These are phyloP conservation scores for Tetraneura akinire DNA, from an alignment of 1,140 invertebrate species.

Conservation along the genomic window DNA sequence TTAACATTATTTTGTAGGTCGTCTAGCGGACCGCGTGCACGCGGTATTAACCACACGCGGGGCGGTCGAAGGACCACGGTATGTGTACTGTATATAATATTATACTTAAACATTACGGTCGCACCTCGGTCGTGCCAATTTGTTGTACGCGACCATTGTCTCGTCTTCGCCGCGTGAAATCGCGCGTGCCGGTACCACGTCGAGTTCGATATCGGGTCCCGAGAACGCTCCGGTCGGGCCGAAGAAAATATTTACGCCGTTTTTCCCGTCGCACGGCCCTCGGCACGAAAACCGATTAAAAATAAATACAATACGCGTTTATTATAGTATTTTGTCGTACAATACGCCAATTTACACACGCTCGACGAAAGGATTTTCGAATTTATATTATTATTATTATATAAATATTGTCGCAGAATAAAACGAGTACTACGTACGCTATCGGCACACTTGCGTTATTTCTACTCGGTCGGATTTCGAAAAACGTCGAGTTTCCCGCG, in stretches of 20 bases:
- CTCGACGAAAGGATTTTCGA: neutral
- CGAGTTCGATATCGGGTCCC: neutral
- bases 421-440: too few relatives aligned
- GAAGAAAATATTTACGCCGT: constrained; percentile 12
- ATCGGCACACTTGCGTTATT: too few relatives aligned
- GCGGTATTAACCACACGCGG: too few relatives aligned
- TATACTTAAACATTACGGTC: too few relatives aligned
- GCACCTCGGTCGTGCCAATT: constrained; percentile 26
- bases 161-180: constrained; percentile 11
- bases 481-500: constrained; percentile 14
- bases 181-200: constrained; percentile 30
- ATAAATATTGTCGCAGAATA: too few relatives aligned
- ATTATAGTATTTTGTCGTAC: too few relatives aligned
- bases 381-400: too few relatives aligned
- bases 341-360: constrained; percentile 9
- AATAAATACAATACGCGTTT: neutral
- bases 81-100: too few relatives aligned
- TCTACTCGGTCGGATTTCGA: neutral
- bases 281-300: neutral
- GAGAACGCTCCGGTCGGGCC: neutral
- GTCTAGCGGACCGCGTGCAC: neutral
- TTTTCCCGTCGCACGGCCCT: too few relatives aligned
- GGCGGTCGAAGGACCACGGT: neutral
- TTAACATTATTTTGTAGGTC: too few relatives aligned
- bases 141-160: constrained; percentile 2